phyloP scores from a whole-genome alignment of 35 echinoderm and acorn worm species.

The Antedon bifida region DNA sequence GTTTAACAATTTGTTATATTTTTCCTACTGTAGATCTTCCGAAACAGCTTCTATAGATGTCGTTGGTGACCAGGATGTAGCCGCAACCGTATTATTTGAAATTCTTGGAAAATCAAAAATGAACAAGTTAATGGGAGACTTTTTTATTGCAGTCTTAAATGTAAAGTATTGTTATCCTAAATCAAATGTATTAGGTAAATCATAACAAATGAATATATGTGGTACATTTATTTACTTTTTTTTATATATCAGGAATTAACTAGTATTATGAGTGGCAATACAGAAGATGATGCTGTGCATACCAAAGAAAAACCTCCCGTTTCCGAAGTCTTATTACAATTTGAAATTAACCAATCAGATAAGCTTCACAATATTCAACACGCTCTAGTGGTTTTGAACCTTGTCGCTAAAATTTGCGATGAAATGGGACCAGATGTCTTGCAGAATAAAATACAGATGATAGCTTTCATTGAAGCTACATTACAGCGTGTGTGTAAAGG shows the following conservation, averaged over 20 bases:
- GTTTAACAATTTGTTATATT: no score
- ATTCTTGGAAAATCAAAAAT: constrained; percentile 40
- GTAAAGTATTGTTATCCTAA: no score
- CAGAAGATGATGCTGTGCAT: neutral
- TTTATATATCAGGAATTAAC: neutral
- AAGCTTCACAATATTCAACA: constrained; percentile 29
- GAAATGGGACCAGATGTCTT: constrained; percentile 44
- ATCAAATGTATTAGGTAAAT: no score
- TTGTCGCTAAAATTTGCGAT: constrained; percentile 52
- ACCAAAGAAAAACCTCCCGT: neutral
- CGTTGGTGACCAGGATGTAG: constrained; percentile 38
- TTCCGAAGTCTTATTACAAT: constrained; percentile 15
- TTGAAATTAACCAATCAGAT: constrained; percentile 17
- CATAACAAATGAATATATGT: no score
- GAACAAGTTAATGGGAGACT: constrained; percentile 49
- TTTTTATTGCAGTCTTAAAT: constrained; percentile 69
- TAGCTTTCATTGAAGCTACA: constrained; percentile 52
- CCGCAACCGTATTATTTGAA: constrained; percentile 13
- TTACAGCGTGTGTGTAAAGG: constrained; percentile 43
- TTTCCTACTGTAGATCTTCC: constrained; percentile 31
- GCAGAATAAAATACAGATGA: constrained; percentile 57
- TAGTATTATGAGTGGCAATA: neutral
- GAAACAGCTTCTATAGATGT: constrained; percentile 45
- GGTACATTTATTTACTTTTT: no score
- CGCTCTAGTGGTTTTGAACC: constrained; percentile 32